Evolutionary conservation across 1,140 invertebrate genomes (phyloP), one percentile per base, ranked within the genome.

Genomic region (Ceratoteleas bidentatus): DNA sequence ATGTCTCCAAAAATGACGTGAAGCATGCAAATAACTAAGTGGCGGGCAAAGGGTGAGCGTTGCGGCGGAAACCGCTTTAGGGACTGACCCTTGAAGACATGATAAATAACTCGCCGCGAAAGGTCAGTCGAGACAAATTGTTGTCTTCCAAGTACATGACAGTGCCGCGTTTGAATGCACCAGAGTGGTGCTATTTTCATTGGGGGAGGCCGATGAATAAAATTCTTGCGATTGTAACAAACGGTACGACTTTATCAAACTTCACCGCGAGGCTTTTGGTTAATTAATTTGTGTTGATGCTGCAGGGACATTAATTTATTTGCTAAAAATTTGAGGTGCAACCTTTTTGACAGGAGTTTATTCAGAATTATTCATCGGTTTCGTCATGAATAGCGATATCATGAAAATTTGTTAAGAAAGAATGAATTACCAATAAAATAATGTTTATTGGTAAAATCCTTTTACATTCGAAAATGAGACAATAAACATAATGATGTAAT

Each of bases 111-210:
- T 54, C 50, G 9, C 53, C 40, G 33, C 38, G 33, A 81, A 72
- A 81, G 79, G 79, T 81, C 79, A 76, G 60, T 45, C 65, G 72
- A 72, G 79, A 81, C 66, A 76, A 81, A 81, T 81, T 54, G 78
- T 69, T 70, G 65, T 75, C 78, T 81, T 76, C 64, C 72, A 65
- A 65, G 70, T 74, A 75, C 68, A 61, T 50, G 79, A 75, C 78
- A 58, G 79, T 66, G 72, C 78, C 47, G 66, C 60, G 60, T 72
- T 78, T 72, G 9, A 78, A 45, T 62, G 64, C 38, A 47, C 62
- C 34, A 24, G 65, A 75, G 66, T 24, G 64, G 49, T 33, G 49
- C 50, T 69, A 50, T 24, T 69, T 68, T 45, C 49, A 66, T 69
- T 64, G 69, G 57, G 49, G 47, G 36, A 54, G 50, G 24, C 33